These are phyloP conservation scores for Drosophila pegasa DNA, from an alignment of 2,888 invertebrate species.

Conservation along the genomic window DNA sequence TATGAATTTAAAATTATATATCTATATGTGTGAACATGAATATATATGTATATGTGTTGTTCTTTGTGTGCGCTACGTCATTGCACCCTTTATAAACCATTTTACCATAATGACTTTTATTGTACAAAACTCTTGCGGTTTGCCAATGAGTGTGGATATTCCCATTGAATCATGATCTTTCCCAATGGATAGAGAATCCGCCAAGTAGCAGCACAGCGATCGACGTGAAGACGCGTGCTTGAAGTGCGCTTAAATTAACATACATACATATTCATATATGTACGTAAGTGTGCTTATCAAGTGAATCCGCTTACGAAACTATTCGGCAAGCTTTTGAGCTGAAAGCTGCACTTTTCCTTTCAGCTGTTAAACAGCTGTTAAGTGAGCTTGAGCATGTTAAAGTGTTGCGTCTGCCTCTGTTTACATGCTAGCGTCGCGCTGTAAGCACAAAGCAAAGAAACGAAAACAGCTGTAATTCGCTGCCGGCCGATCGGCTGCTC, in stretches of 20 bases:
- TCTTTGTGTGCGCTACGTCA: conserved; percentile 29
- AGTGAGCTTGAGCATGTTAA: background rate
- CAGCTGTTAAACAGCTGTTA: conserved; percentile 33
- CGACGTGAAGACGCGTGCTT: conserved; percentile 61
- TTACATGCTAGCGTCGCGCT: conserved; percentile 1
- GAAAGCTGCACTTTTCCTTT: conserved; percentile 56
- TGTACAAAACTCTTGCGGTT: conserved; percentile 33
- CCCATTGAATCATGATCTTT: conserved; percentile 62
- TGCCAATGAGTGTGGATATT: conserved; percentile 44
- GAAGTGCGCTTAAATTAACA: conserved; percentile 42
- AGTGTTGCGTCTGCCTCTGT: background rate
- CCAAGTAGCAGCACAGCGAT: conserved; percentile 7
- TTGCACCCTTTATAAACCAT: conserved; percentile 4
- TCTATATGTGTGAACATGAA: background rate
- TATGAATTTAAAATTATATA: background rate
- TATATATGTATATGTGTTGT: background rate
- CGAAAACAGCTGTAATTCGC: conserved; percentile 46
- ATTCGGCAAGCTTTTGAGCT: conserved; percentile 33
- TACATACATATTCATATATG: background rate
- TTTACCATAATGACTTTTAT: conserved; percentile 23
- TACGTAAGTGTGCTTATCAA: conserved; percentile 7
- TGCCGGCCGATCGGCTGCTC: conserved; percentile 9
- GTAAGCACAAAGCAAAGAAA: conserved; percentile 2
- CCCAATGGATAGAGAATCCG: conserved; percentile 45
- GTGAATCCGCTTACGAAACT: conserved; percentile 26